Conservation (phyloP, 2,888 invertebrate species). For the Anodontia alba region DNA sequence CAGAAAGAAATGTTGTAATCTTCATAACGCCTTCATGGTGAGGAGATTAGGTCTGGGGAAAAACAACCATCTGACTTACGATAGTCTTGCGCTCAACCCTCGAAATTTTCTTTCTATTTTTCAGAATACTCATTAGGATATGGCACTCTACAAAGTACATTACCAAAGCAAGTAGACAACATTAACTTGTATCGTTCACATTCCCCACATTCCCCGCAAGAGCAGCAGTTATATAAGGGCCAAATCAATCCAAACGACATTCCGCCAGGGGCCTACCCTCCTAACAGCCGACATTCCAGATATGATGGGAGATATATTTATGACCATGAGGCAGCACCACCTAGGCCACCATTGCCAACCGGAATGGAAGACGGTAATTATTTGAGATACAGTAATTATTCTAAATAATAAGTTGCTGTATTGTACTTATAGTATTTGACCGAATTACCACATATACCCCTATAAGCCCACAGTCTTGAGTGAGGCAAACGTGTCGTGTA, state of each 20-base stretch:
- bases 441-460: too few species aligned
- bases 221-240: slow-evolving; percentile 67
- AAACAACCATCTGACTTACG: too few species aligned
- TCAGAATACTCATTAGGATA: slow-evolving; percentile 70
- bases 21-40: too few species aligned
- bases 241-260: slow-evolving; percentile 64
- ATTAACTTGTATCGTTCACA: slow-evolving; percentile 74
- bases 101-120: background rate
- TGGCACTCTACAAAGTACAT: slow-evolving; percentile 69
- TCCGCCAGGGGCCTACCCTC: slow-evolving; percentile 66
- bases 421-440: background rate
- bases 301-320: slow-evolving; percentile 77
- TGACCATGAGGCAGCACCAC: slow-evolving; percentile 78
- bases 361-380: slow-evolving; percentile 63
- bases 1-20: too few species aligned
- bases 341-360: slow-evolving; percentile 76
- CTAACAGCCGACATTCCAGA: slow-evolving; percentile 62
- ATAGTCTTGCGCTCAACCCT: too few species aligned
- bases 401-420: too few species aligned
- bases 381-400: background rate
- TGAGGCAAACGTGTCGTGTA: too few species aligned
- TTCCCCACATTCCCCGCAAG: slow-evolving; percentile 42
- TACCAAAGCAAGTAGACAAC: slow-evolving; percentile 71
- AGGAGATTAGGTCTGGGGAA: too few species aligned
- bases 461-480: too few species aligned